Percentiles rank a stretch among this genome's conserved stretches.
Evolutionary conservation across 2,888 invertebrate species (phyloP).

Genomic region (Marasmarcha lunaedactyla): DNA sequence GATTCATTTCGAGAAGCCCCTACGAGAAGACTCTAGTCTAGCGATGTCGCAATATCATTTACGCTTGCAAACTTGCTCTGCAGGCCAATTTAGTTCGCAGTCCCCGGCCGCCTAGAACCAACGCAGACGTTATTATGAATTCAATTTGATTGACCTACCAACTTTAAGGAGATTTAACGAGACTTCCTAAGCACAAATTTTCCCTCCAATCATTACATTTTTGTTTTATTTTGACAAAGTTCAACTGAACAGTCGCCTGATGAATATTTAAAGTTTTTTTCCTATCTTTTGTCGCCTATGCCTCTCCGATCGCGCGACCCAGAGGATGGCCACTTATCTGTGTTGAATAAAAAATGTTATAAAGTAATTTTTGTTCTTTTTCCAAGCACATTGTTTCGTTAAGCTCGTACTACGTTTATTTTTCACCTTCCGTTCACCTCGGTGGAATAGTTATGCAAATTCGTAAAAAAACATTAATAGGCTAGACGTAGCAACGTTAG

Average conservation of each 20-base stretch:
- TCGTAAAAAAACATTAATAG: not conserved
- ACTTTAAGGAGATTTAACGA: not conserved
- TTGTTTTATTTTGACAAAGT: too few relatives aligned
- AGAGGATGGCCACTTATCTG: too few relatives aligned
- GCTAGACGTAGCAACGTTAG: not conserved
- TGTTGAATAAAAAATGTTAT: too few relatives aligned
- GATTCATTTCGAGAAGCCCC: constrained; percentile 9
- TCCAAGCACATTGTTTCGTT: too few relatives aligned
- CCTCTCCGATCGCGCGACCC: too few relatives aligned
- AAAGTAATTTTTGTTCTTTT: too few relatives aligned
- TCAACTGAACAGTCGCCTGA: too few relatives aligned
- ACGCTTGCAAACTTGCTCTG: constrained; percentile 27
- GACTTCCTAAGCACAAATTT: not conserved
- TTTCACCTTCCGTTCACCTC: too few relatives aligned
- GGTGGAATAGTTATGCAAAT: not conserved
- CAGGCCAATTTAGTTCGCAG: constrained; percentile 37
- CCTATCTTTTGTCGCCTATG: too few relatives aligned
- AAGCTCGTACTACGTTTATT: not conserved
- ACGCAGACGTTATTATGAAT: constrained; percentile 31
- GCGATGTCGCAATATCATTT: constrained; percentile 22
- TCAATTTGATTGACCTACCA: constrained; percentile 36
- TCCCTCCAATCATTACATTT: too few relatives aligned
- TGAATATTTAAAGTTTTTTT: too few relatives aligned
- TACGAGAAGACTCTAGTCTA: constrained; percentile 7
- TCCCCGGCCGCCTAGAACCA: too few relatives aligned